These are phyloP conservation scores for Sandelia bainsii DNA, from an alignment of 2,797 vertebrate species.

Conservation along the genomic window DNA sequence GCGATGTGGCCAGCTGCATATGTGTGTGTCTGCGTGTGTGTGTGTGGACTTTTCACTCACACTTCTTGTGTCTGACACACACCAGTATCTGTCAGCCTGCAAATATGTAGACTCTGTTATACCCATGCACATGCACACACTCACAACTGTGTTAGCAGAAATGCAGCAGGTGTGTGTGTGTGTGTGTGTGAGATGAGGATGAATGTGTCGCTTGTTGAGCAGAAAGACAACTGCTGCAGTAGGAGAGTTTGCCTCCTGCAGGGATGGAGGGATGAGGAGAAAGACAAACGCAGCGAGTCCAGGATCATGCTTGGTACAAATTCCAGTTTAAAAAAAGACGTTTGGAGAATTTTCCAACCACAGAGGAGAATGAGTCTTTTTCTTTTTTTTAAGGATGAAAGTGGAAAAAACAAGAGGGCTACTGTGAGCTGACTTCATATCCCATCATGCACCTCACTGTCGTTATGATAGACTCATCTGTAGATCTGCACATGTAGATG, in stretches of 20 bases:
- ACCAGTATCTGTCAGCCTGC: conserved; percentile 45
- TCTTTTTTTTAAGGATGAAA: background rate
- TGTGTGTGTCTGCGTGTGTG: conserved; percentile 11
- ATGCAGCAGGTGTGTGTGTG: conserved; percentile 23
- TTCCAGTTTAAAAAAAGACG: background rate
- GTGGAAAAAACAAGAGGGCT: background rate
- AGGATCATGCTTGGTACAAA: background rate
- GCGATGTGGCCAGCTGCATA: conserved; percentile 67
- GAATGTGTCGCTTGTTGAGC: conserved; percentile 69
- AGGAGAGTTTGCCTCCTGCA: conserved; percentile 16
- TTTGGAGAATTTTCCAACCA: background rate
- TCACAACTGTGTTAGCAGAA: conserved; percentile 50
- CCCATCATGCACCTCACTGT: background rate
- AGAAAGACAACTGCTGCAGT: conserved; percentile 58
- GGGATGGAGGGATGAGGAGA: background rate
- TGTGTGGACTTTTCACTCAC: conserved; percentile 13
- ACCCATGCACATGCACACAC: conserved; percentile 27
- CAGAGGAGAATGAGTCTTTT: background rate
- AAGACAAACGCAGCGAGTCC: background rate
- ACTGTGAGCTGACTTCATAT: background rate
- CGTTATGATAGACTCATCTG: too few relatives aligned
- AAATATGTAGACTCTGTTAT: conserved; percentile 40
- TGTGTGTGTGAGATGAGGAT: conserved; percentile 35
- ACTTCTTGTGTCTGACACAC: conserved; percentile 19
- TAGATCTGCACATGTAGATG: too few relatives aligned